Evolutionary conservation across 2,797 vertebrate genomes (phyloP), one percentile per base, ranked within the genome.

Genomic region (Margarornis squamiger): DNA sequence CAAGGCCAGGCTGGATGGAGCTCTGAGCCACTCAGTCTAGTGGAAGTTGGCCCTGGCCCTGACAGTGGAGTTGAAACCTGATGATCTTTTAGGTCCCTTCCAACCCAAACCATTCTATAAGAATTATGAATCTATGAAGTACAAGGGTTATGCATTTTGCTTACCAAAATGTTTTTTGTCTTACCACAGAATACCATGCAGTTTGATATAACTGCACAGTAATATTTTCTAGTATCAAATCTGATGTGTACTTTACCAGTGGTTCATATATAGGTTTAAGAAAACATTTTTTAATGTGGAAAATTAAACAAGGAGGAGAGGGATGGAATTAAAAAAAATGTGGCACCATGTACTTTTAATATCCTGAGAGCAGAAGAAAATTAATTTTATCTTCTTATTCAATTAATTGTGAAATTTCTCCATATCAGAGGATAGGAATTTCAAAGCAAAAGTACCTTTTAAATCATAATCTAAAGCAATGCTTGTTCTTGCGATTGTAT

Each of bases 51-150:
- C 9, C 13, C 46, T 70, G n/a, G 8, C 22, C 14, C 11, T 4
- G 5, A 20, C 2, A 12, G 12, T 2, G 6, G 10, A 2, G 1
- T 3, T 58, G 14, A 30, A 26, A 72, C 29, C 7, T 11, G 10
- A 1, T 36, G 11, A 3, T 14, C 19, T 86, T 32, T 62, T 76
- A 82, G 27, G 17, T 43, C 10, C 17, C 7, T 80, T 49, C 52
- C 39, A 80, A 8, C 7, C 8, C 27, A 51, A 76, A 70, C 23
- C 3, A 38, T 32, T 48, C n/a, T 18, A 8, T 39, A 36, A 80
- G 12, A 26, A 26, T 22, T 51, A 19, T 5, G 5, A 82, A 70
- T 30, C 43, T 51, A 14, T 4, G 10, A 82, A 86, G 9, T 41
- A 68, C 41, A 71, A 73, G n/a, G 2, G 4, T 23, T 51, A 34